Evolutionary conservation across 2,888 invertebrate genomes (phyloP).

Genomic region (Neoitamus cyanurus): DNA sequence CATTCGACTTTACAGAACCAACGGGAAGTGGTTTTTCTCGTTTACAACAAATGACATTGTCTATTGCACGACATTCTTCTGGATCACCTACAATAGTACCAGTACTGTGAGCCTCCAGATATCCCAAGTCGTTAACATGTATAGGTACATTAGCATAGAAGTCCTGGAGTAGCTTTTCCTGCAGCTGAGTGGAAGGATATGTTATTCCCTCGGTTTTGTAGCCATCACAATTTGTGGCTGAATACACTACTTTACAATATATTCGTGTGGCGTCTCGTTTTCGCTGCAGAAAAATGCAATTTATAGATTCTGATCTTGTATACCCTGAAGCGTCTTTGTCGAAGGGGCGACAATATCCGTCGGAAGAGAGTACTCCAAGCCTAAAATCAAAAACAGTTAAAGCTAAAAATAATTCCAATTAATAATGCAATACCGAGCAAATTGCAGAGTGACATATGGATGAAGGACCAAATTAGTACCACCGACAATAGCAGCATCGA

Average conservation of each 20-base stretch:
- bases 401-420: neutral
- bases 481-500: slow-evolving; percentile 90
- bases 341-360: slow-evolving; percentile 91
- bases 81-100: slow-evolving; percentile 90
- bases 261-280: slow-evolving; percentile 73
- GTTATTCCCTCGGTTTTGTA: slow-evolving; percentile 78
- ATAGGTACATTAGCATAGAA: slow-evolving; percentile 78
- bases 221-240: slow-evolving; percentile 85
- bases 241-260: slow-evolving; percentile 79
- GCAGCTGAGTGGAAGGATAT: slow-evolving; percentile 74
- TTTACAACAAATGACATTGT: slow-evolving; percentile 79
- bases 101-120: slow-evolving; percentile 89
- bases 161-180: slow-evolving; percentile 72
- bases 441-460: slow-evolving; percentile 90
- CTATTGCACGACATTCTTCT: slow-evolving; percentile 87
- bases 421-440: slow-evolving; percentile 70
- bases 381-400: neutral
- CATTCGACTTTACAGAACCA: slow-evolving; percentile 93
- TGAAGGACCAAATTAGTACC: slow-evolving; percentile 88
- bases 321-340: slow-evolving; percentile 87
- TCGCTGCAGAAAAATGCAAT: slow-evolving; percentile 78
- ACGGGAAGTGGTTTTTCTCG: slow-evolving; percentile 82
- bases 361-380: slow-evolving; percentile 80
- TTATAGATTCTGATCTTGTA: slow-evolving; percentile 83
- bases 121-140: slow-evolving; percentile 76